A percentile compares a stretch with the other conserved stretches of the same genome.
These are phyloP conservation scores for Gymnodraco acuticeps DNA, from an alignment of 2,797 vertebrate species.

Conservation along the genomic window DNA sequence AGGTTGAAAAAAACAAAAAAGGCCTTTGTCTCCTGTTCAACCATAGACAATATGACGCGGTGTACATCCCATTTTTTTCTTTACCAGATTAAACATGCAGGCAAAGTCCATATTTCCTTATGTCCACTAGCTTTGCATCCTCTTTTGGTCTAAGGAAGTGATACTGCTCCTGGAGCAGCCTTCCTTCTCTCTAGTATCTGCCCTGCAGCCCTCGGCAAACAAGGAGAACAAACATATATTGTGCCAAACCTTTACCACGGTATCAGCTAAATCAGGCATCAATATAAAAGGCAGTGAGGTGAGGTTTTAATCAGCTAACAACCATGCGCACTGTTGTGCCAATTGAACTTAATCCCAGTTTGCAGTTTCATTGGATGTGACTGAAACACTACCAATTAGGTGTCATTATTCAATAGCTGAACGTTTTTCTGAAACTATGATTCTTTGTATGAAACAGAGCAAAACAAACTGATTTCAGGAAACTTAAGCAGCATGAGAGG, in stretches of 20 bases:
- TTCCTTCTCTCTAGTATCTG: slow-evolving; percentile 36
- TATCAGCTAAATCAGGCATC: not conserved
- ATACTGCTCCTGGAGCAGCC: not conserved
- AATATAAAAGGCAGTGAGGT: too few species aligned
- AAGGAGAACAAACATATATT: slow-evolving; percentile 49
- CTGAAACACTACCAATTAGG: slow-evolving; percentile 1
- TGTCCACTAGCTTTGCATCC: slow-evolving; percentile 19
- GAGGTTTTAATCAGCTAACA: not conserved
- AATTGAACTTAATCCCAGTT: slow-evolving; percentile 25
- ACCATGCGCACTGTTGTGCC: not conserved
- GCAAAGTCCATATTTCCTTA: slow-evolving; percentile 10
- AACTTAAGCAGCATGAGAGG: not conserved
- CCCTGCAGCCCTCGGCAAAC: slow-evolving; percentile 57
- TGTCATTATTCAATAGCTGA: not conserved
- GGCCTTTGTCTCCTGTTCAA: slow-evolving; percentile 43
- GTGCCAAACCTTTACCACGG: not conserved
- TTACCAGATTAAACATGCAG: slow-evolving; percentile 21
- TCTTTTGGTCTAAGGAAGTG: slow-evolving; percentile 19
- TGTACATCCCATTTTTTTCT: slow-evolving; percentile 41
- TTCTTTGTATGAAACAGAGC: not conserved
- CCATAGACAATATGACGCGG: slow-evolving; percentile 27
- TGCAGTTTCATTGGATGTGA: slow-evolving; percentile 26
- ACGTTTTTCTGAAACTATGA: too few species aligned
- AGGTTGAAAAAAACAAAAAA: slow-evolving; percentile 32
- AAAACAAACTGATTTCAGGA: not conserved